Evolutionary conservation across 2,888 invertebrate genomes (phyloP), one percentile per base, ranked within the genome.

Genomic region (Rhamnusium bicolor): DNA sequence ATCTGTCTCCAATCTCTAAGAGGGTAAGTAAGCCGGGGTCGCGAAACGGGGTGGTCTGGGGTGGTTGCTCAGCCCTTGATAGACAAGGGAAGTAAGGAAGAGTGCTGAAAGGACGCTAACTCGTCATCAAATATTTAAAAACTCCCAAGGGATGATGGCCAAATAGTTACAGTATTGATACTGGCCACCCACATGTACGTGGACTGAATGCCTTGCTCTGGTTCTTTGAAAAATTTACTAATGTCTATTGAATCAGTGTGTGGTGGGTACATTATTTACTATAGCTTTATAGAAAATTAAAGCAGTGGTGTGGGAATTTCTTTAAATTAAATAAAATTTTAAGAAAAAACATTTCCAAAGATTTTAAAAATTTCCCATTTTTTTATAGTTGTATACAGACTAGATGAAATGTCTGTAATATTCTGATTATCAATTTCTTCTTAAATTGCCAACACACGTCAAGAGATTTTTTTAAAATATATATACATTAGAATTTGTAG

Each of bases 121-220:
- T 86, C 85, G 82, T 84, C 86, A 87, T 88, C 86, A 88, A 88
- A 88, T 88, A 88, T 88, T 88, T 87, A 88, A 86, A 86, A 80
- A 84, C 85, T 84, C 85, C 84, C 77, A 66, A 84, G 85, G 86
- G 84, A 83, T 77, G 70, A 79, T 80, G 84, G 84, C 83, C 85
- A 85, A 85, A 85, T 85, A 85, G 85, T 83, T 82, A 79, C 76
- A 73, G 72, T 75, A 76, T 76, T 68, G 77, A 74, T 76, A 73
- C 71, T 78, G 77, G 79, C 77, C 79, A 74, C 63, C 69, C 63
- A 32, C 60, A 62, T 72, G 5, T 40, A 74, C 75, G 77, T 75
- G 78, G 66, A 61, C 49, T 27, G 79, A 78, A 79, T 79, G 73
- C 66, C 70, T 73, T 75, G 73, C 67, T 74, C 75, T 76, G 61